phyloP scores from a whole-genome alignment of 2,797 vertebrate species.

The Scolopax bukidnonensis region DNA sequence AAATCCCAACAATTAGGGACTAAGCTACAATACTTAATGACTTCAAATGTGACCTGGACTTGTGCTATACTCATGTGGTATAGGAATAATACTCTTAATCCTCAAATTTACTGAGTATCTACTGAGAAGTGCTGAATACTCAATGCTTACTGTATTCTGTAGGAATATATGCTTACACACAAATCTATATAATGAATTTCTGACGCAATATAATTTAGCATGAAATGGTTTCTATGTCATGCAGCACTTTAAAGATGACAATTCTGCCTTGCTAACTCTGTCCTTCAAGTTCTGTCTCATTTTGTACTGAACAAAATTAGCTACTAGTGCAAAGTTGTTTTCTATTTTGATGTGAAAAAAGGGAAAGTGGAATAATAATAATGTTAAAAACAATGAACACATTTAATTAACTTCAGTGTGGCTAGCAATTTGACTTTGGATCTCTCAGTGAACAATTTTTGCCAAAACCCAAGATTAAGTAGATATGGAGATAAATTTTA shows the following conservation, averaged over 20 bases:
- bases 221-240: background rate
- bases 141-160: background rate
- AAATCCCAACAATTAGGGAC: background rate
- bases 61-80: background rate
- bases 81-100: background rate
- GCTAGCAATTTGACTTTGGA: background rate
- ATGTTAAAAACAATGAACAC: background rate
- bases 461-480: background rate
- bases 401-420: background rate
- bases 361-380: background rate
- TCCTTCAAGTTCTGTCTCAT: background rate
- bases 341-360: background rate
- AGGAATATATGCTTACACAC: background rate
- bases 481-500: background rate
- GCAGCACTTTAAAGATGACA: background rate
- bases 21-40: fast-evolving
- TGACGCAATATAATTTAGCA: background rate
- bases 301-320: background rate
- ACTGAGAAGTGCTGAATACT: background rate
- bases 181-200: background rate
- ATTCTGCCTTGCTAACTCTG: background rate
- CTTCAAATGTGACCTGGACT: background rate
- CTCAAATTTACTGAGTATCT: background rate
- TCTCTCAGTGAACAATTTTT: background rate
- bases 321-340: background rate